Evolutionary conservation across 1,140 invertebrate species (phyloP).

Genomic region (Spodoptera litura): DNA sequence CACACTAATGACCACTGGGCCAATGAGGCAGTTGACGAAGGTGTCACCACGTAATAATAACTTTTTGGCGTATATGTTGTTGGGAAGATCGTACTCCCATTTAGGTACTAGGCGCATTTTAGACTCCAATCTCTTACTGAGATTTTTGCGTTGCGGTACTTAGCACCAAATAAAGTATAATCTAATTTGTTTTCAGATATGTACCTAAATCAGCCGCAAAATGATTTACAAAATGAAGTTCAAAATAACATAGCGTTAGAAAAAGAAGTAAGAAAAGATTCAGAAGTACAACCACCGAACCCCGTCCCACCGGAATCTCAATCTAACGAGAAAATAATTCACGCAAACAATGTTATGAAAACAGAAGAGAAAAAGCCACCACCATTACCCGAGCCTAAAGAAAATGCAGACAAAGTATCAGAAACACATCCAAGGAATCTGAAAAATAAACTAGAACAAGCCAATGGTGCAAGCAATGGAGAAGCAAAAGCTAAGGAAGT

Average conservation of each 20-base stretch:
- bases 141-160: too few relatives aligned
- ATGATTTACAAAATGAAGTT: constrained; percentile 39
- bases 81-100: too few relatives aligned
- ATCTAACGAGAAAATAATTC: constrained; percentile 64
- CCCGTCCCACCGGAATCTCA: constrained; percentile 76
- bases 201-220: constrained; percentile 55
- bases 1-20: too few relatives aligned
- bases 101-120: too few relatives aligned
- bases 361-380: constrained; percentile 26
- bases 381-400: constrained; percentile 49
- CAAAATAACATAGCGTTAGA: constrained; percentile 49
- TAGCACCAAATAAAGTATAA: neutral
- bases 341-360: constrained; percentile 48
- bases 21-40: too few relatives aligned
- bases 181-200: constrained; percentile 53
- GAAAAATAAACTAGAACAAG: constrained; percentile 63
- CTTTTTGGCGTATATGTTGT: too few relatives aligned
- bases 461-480: constrained; percentile 59
- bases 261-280: constrained; percentile 69
- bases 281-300: constrained; percentile 81
- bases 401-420: constrained; percentile 57
- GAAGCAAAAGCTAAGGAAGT: constrained; percentile 49
- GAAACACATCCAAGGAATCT: constrained; percentile 71
- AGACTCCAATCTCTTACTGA: neutral
- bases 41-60: too few relatives aligned